A percentile compares a stretch with the other conserved stretches of the same genome.
phyloP scores from a whole-genome alignment of 2,888 invertebrate species.

The Amiota mariae region DNA sequence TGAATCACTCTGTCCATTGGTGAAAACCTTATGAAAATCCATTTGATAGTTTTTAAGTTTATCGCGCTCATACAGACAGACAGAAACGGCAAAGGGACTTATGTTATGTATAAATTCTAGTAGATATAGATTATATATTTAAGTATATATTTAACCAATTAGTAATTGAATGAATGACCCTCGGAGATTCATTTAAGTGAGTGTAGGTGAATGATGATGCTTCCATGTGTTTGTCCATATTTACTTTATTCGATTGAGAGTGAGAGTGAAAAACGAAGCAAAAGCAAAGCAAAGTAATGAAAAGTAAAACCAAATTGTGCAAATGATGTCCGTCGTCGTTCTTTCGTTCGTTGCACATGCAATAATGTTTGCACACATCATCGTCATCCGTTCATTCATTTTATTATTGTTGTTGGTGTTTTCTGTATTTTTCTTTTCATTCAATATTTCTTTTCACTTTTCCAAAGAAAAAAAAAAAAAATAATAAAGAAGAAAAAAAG shows the following conservation, averaged over 20 bases:
- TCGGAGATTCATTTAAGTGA: not conserved
- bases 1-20: no score
- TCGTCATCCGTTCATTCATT: not conserved
- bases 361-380: not conserved
- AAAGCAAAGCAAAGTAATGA: not conserved
- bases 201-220: not conserved
- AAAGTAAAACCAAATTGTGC: conserved; percentile 1
- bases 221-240: not conserved
- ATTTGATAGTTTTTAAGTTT: no score
- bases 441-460: no score
- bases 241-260: not conserved
- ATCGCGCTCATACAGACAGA: no score
- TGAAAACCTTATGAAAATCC: no score
- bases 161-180: not conserved
- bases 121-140: no score
- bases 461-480: conserved; percentile 51
- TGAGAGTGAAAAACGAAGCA: conserved; percentile 25
- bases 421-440: not conserved
- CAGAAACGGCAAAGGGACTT: no score
- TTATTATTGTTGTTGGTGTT: conserved; percentile 3
- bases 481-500: conserved; percentile 26
- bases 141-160: not conserved
- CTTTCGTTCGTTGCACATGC: conserved; percentile 5
- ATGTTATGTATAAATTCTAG: no score
- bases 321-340: not conserved